Conservation (phyloP, 2,797 vertebrate species). For the Anabas testudineus region DNA sequence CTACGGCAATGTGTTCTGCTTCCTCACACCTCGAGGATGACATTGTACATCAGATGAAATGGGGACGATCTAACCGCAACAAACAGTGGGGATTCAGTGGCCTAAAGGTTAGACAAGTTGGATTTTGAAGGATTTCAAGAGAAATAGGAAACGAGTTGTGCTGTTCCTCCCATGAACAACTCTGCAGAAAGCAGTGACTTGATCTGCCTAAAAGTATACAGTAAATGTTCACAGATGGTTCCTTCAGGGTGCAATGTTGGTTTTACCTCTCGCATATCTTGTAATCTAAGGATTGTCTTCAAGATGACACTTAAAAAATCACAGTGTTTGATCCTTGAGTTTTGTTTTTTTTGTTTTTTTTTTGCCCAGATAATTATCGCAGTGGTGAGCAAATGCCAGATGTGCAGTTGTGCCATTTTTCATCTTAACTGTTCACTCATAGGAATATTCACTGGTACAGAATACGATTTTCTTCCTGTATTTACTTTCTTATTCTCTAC, state of each 20-base stretch:
- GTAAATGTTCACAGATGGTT: not conserved
- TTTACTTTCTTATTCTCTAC: no score
- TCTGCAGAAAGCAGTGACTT: not conserved
- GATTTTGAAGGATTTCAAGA: slow-evolving; percentile 9
- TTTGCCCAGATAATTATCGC: no score
- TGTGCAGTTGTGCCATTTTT: no score
- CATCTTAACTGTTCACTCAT: no score
- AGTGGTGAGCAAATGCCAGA: no score
- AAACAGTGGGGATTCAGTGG: not conserved
- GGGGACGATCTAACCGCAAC: not conserved
- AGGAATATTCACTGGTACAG: no score
- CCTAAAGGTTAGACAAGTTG: slow-evolving; percentile 30
- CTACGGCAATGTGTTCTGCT: slow-evolving; percentile 9
- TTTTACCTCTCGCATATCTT: not conserved
- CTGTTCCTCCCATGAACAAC: not conserved
- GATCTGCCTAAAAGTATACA: slow-evolving; percentile 1
- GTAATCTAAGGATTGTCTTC: not conserved
- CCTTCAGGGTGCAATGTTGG: not conserved
- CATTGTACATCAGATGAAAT: slow-evolving; percentile 26
- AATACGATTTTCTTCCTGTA: no score
- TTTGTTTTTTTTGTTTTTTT: no score
- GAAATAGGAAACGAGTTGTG: not conserved
- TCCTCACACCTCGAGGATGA: slow-evolving; percentile 31
- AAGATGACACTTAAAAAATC: no score
- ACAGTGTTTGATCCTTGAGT: no score